A percentile compares a stretch with the other conserved stretches of the same genome.
Conservation (phyloP, 2,888 invertebrate genomes). For the Chrysotoxum bicinctum region DNA sequence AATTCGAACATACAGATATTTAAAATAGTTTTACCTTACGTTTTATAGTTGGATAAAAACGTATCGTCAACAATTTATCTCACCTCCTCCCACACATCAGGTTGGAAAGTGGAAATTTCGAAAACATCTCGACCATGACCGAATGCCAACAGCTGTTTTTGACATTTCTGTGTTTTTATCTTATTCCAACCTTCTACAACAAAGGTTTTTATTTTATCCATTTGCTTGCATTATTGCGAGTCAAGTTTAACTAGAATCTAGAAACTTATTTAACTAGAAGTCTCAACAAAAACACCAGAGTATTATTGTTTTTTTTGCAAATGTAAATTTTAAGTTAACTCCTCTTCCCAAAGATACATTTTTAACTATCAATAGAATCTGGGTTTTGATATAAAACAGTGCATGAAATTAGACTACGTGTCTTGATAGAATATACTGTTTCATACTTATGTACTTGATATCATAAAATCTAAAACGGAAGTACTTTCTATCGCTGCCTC, state of each 20-base stretch:
- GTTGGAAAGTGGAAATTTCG: conserved; percentile 30
- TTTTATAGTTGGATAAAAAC: conserved; percentile 9
- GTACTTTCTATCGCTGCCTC: conserved; percentile 1
- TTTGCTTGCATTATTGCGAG: neutral
- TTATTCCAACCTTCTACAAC: conserved; percentile 7
- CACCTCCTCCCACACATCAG: neutral
- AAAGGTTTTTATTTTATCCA: conserved; percentile 8
- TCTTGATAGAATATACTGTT: neutral
- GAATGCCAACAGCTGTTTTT: conserved; percentile 57
- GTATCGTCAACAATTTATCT: conserved; percentile 6
- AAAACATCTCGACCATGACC: conserved; percentile 37
- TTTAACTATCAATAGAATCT: neutral
- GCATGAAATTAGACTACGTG: conserved; percentile 8
- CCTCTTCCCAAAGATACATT: neutral
- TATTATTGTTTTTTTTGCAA: neutral
- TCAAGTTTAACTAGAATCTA: neutral
- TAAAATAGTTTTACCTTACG: neutral
- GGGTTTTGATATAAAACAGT: neutral
- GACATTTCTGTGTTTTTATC: conserved; percentile 61
- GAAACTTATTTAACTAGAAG: conserved; percentile 1
- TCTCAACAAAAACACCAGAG: conserved; percentile 1
- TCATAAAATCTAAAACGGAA: neutral
- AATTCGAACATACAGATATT: neutral
- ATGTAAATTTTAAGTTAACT: neutral
- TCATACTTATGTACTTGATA: neutral